Conservation (phyloP, 2,113 vertebrate genomes). For the Apteryx mantelli region DNA sequence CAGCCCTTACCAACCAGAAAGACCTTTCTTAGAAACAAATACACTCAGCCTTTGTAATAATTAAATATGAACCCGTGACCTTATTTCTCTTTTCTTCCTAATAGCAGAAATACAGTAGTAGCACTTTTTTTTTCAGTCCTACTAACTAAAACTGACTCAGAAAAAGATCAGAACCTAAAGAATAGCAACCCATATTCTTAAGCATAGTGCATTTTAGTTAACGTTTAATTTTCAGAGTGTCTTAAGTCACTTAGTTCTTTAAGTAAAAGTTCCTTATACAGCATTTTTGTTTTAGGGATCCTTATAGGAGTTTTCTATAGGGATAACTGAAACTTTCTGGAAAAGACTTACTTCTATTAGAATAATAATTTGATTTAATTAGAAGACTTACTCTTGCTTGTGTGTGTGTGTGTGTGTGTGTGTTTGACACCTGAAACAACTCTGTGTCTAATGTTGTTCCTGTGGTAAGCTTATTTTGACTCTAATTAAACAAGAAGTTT, state of each 20-base stretch:
- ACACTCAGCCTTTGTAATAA: background rate
- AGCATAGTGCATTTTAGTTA: background rate
- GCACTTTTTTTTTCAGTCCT: background rate
- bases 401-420: no score
- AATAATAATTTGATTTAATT: background rate
- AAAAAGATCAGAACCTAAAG: background rate
- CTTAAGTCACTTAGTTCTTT: background rate
- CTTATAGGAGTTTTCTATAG: background rate
- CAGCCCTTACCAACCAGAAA: background rate
- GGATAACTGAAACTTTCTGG: background rate
- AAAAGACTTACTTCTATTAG: background rate
- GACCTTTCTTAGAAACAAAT: background rate
- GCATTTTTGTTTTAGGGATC: background rate
- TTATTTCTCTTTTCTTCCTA: background rate
- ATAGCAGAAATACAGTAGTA: background rate
- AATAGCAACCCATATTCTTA: background rate
- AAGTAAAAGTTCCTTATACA: background rate
- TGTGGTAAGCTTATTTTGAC: background rate
- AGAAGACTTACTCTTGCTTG: background rate
- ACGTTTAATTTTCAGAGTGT: background rate
- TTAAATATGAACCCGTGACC: background rate
- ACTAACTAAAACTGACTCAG: background rate
- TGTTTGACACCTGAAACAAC: background rate
- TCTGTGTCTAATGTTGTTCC: background rate
- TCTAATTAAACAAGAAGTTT: background rate